A percentile compares a stretch with the other conserved stretches of the same genome.
Conservation (phyloP, 2,797 vertebrate genomes). For the Enteromius treurensis region DNA sequence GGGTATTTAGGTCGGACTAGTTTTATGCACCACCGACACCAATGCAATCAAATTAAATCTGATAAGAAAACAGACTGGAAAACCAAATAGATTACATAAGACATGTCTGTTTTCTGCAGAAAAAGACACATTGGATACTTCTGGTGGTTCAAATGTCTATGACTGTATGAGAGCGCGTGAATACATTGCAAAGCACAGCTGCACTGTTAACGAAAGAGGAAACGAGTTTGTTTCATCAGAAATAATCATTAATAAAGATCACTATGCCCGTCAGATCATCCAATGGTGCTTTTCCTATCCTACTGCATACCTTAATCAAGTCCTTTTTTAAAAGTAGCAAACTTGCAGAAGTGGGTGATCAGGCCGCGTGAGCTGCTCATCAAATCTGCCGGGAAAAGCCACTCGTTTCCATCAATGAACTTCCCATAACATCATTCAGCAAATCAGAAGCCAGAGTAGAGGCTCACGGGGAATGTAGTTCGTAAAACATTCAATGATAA, state of each 20-base stretch:
- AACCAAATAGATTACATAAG: neutral
- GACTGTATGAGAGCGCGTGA: neutral
- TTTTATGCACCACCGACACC: neutral
- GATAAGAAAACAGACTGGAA: neutral
- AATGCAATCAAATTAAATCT: neutral
- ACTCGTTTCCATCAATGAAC: neutral
- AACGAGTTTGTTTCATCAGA: neutral
- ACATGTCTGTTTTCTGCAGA: neutral
- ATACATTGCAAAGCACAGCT: neutral
- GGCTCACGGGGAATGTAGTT: constrained; percentile 50
- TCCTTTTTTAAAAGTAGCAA: neutral
- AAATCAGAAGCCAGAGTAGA: constrained; percentile 44
- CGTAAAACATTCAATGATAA: neutral
- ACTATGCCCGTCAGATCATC: neutral
- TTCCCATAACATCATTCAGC: constrained; percentile 24
- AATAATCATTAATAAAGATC: neutral
- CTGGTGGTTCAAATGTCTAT: neutral
- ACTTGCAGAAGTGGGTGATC: neutral
- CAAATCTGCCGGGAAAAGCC: constrained; percentile 39
- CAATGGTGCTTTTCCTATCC: neutral
- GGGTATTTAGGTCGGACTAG: neutral
- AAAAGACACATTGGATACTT: neutral
- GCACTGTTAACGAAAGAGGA: neutral
- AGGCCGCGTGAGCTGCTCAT: constrained; percentile 15
- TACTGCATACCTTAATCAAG: constrained; percentile 35